Conservation (phyloP, 1,140 invertebrate genomes). For the Fopius arisanus region DNA sequence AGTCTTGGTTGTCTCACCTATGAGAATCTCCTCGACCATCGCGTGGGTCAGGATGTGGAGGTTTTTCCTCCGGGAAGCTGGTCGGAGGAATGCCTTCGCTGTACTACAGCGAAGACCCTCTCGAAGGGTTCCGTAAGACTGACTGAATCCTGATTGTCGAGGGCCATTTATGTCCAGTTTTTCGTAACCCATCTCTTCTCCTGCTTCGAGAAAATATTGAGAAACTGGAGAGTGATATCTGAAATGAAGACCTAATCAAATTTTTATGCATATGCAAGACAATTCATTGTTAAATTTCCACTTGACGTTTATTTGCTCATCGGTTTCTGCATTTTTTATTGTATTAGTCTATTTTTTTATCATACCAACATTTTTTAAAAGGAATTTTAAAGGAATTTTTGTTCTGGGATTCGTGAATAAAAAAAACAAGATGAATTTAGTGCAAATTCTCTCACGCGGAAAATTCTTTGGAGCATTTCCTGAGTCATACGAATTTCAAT, state of each 20-base stretch:
- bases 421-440: too few relatives aligned
- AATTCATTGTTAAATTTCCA: background rate
- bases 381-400: too few relatives aligned
- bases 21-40: slow-evolving; percentile 76
- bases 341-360: too few relatives aligned
- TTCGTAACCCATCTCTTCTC: slow-evolving; percentile 85
- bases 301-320: too few relatives aligned
- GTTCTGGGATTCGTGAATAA: too few relatives aligned
- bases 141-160: slow-evolving; percentile 84
- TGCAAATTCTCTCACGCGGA: too few relatives aligned
- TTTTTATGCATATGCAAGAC: background rate
- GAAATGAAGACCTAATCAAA: background rate
- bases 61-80: slow-evolving; percentile 78
- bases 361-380: too few relatives aligned
- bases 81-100: slow-evolving; percentile 87
- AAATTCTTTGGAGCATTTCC: too few relatives aligned
- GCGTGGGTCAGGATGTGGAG: slow-evolving; percentile 81
- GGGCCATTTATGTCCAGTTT: slow-evolving; percentile 88
- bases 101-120: slow-evolving; percentile 87
- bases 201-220: slow-evolving; percentile 84
- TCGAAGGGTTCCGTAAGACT: slow-evolving; percentile 88
- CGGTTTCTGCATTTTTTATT: too few relatives aligned
- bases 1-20: slow-evolving; percentile 75
- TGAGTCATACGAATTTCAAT: too few relatives aligned
- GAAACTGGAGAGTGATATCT: slow-evolving; percentile 77